Percentiles rank a stretch among this genome's conserved stretches.
phyloP scores from a whole-genome alignment of 2,113 vertebrate species.

The Monopterus albus region DNA sequence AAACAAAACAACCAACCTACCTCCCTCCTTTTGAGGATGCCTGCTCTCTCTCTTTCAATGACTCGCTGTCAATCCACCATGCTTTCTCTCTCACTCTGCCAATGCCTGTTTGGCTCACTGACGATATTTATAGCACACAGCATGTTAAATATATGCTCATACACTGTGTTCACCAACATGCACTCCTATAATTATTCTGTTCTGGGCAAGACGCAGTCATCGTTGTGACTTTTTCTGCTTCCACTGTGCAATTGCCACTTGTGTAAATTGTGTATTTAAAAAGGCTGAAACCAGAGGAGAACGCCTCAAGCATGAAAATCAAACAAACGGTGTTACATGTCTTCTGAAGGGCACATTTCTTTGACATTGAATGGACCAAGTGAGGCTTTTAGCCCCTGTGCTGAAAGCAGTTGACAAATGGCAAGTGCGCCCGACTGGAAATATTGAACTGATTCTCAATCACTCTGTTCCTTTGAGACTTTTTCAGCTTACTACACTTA shows the following conservation, averaged over 20 bases:
- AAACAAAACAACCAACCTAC: slow-evolving; percentile 80
- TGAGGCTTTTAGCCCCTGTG: slow-evolving; percentile 24
- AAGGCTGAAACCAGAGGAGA: slow-evolving; percentile 53
- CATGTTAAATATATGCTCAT: slow-evolving; percentile 71
- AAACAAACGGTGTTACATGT: slow-evolving; percentile 42
- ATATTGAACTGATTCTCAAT: slow-evolving; percentile 38
- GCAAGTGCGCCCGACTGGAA: slow-evolving; percentile 52
- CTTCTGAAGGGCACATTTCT: slow-evolving; percentile 55
- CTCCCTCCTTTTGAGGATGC: slow-evolving; percentile 80
- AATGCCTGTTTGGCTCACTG: slow-evolving; percentile 74
- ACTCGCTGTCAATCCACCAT: slow-evolving; percentile 55
- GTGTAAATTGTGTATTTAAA: slow-evolving; percentile 78
- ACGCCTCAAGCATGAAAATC: slow-evolving; percentile 59
- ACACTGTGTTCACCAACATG: slow-evolving; percentile 54
- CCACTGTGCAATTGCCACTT: slow-evolving; percentile 65
- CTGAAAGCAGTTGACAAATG: slow-evolving; percentile 40
- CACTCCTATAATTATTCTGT: slow-evolving; percentile 61
- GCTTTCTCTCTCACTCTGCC: slow-evolving; percentile 63
- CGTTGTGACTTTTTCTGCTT: slow-evolving; percentile 61
- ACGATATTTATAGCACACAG: slow-evolving; percentile 74
- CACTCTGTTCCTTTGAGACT: slow-evolving; percentile 47
- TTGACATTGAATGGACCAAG: slow-evolving; percentile 55
- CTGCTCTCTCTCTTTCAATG: slow-evolving; percentile 60
- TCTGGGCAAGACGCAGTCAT: slow-evolving; percentile 50
- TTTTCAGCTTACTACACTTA: slow-evolving; percentile 77